Evolutionary conservation across 2,797 vertebrate species (phyloP).

Genomic region (Coracias cyanogaster): DNA sequence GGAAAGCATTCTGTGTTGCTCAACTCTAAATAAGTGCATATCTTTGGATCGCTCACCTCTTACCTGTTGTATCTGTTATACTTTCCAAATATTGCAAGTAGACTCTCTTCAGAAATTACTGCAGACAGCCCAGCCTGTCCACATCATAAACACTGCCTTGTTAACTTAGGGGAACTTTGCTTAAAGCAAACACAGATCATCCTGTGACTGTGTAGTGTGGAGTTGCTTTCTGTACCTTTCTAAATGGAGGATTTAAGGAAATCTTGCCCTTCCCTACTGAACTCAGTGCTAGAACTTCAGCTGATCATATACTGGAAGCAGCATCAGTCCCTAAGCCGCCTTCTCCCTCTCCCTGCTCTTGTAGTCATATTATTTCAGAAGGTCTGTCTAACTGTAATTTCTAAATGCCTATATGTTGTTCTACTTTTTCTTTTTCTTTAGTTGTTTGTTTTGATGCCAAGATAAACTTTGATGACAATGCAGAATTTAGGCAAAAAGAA

Average conservation of each 20-base stretch:
- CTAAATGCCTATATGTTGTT: neutral
- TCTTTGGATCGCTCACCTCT: neutral
- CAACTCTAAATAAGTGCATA: neutral
- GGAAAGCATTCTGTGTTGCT: neutral
- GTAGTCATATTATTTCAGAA: neutral
- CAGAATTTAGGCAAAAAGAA: slow-evolving; percentile 95
- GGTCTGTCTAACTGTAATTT: neutral
- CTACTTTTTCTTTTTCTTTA: slow-evolving; percentile 66
- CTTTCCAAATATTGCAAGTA: neutral
- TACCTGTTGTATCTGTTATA: neutral
- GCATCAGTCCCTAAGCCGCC: neutral
- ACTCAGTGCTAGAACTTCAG: neutral
- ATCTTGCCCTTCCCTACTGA: neutral
- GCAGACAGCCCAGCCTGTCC: neutral
- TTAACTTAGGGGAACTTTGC: accelerated
- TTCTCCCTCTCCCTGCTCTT: neutral
- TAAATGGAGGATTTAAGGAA: neutral
- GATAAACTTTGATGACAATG: slow-evolving; percentile 99
- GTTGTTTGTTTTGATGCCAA: slow-evolving; percentile 99
- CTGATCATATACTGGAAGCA: neutral
- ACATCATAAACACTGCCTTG: neutral
- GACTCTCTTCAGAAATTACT: neutral
- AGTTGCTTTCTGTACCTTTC: neutral
- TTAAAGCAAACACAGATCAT: neutral
- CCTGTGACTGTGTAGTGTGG: neutral